Evolutionary conservation across 2,113 vertebrate genomes (phyloP).

Genomic region (Merops nubicus): DNA sequence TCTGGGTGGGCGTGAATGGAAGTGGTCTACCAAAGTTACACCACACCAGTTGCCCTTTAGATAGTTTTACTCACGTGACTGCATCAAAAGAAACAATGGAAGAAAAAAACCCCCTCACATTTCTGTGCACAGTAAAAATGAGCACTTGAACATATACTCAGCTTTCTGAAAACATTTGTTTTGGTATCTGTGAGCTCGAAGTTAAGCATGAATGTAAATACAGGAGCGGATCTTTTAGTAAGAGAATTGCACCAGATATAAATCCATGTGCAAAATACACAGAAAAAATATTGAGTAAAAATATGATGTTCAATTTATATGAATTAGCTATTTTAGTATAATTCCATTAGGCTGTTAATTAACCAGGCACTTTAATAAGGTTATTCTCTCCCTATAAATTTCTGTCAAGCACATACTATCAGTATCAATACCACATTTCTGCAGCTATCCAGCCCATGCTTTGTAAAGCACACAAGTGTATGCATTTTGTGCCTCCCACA

Average conservation of each 20-base stretch:
- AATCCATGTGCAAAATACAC: not conserved
- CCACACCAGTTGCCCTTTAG: not conserved
- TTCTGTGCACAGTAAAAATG: not conserved
- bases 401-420: not conserved
- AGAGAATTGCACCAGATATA: not conserved
- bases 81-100: not conserved
- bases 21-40: not conserved
- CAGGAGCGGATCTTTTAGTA: not conserved
- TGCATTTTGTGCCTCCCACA: constrained; percentile 52
- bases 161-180: not conserved
- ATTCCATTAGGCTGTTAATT: constrained; percentile 9
- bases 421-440: constrained; percentile 29
- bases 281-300: not conserved
- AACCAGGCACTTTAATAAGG: constrained; percentile 21
- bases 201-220: not conserved
- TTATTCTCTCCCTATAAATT: constrained; percentile 7
- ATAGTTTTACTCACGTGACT: not conserved
- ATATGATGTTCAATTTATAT: not conserved
- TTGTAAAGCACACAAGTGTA: constrained; percentile 30
- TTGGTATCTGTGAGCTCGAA: not conserved
- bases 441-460: constrained; percentile 15
- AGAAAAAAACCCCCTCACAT: too few relatives aligned
- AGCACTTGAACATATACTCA: not conserved
- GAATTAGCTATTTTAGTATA: not conserved
- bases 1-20: not conserved